These are phyloP conservation scores for Chrysolina americana DNA, from an alignment of 2,888 invertebrate genomes.

Conservation along the genomic window DNA sequence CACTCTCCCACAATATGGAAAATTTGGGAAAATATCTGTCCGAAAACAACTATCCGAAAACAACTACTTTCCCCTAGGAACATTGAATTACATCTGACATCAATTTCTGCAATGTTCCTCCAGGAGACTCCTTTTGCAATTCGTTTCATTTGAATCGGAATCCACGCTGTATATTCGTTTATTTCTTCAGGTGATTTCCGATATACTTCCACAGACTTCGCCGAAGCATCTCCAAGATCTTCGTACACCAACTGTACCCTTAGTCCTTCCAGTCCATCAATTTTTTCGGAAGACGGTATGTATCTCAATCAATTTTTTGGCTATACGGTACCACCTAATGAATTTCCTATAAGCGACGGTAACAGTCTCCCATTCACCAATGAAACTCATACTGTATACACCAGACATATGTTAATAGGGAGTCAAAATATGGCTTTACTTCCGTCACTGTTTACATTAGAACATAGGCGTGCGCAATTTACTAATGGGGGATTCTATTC, in stretches of 20 bases:
- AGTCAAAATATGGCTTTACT: constrained; percentile 47
- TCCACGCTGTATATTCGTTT: neutral
- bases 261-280: constrained; percentile 52
- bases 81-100: no score
- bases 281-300: constrained; percentile 60
- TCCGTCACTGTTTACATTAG: constrained; percentile 41
- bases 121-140: no score
- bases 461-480: constrained; percentile 41
- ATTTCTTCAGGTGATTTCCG: constrained; percentile 45
- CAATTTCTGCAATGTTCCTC: no score
- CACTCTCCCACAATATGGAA: no score
- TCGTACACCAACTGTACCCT: constrained; percentile 58
- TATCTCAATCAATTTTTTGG: constrained; percentile 4
- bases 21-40: no score
- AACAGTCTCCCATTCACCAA: neutral
- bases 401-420: constrained; percentile 40
- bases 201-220: constrained; percentile 53
- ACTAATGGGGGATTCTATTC: neutral
- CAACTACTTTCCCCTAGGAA: no score
- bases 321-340: neutral
- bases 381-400: constrained; percentile 9
- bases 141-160: no score
- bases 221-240: constrained; percentile 57
- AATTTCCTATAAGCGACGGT: constrained; percentile 7
- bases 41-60: no score